Conservation (phyloP, 2,113 vertebrate species). For the Callorhinus ursinus region DNA sequence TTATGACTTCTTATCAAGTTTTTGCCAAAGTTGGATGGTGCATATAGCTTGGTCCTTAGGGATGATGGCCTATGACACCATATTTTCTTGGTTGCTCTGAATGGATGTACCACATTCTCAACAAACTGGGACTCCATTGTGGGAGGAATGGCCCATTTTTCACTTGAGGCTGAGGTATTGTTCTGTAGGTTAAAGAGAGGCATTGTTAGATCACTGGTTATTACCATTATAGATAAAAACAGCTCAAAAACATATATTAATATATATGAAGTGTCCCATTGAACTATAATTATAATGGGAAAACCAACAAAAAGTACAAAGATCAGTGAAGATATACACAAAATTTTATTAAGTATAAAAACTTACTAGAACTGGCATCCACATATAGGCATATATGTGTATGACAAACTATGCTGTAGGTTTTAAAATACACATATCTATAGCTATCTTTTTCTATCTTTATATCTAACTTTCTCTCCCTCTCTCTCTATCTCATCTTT, state of each 20-base stretch:
- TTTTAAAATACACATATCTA: neutral
- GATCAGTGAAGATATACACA: neutral
- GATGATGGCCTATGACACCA: neutral
- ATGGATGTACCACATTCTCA: neutral
- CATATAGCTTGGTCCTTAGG: neutral
- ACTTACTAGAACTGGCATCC: neutral
- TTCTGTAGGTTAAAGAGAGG: neutral
- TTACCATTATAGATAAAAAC: neutral
- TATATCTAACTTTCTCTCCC: neutral
- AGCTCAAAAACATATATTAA: neutral
- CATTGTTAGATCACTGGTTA: neutral
- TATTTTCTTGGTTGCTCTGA: neutral
- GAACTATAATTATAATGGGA: neutral
- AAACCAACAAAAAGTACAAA: neutral
- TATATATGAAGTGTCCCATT: neutral
- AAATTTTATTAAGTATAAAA: neutral
- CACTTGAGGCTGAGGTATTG: neutral
- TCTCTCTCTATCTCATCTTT: neutral
- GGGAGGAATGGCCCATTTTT: neutral
- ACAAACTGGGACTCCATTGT: rapidly evolving
- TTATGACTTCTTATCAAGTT: neutral
- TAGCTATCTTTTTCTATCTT: neutral
- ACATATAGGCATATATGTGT: neutral
- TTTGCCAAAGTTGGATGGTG: neutral
- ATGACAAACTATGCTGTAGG: neutral